Evolutionary conservation across 2,113 vertebrate genomes (phyloP).

Genomic region (Anhinga anhinga): DNA sequence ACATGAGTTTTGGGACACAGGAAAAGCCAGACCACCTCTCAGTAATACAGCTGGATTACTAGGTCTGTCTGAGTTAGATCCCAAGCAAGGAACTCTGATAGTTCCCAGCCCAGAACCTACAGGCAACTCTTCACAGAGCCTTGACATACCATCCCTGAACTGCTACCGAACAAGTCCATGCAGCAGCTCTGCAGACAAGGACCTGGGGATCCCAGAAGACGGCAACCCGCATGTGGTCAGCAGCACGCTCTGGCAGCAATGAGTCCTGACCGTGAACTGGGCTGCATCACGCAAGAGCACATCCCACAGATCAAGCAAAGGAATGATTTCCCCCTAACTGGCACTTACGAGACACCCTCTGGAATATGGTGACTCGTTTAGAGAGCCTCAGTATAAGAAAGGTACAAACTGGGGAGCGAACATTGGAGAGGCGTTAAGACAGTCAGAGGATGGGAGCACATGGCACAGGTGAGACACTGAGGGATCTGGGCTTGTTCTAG

Average conservation of each 20-base stretch:
- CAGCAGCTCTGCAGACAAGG: not conserved
- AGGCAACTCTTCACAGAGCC: not conserved
- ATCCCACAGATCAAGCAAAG: not conserved
- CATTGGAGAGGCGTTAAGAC: too few species aligned
- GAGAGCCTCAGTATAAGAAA: not conserved
- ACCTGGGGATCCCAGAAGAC: not conserved
- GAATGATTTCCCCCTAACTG: not conserved
- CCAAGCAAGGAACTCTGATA: not conserved
- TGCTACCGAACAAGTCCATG: rapidly evolving
- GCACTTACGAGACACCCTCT: not conserved
- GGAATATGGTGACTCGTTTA: not conserved
- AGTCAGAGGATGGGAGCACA: not conserved
- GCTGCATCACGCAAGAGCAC: not conserved
- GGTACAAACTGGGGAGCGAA: not conserved
- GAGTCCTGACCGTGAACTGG: not conserved
- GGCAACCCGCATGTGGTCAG: not conserved
- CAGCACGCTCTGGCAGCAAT: not conserved
- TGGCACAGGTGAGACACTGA: not conserved
- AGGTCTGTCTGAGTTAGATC: not conserved
- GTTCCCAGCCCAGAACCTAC: not conserved
- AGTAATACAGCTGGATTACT: not conserved
- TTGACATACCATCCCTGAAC: not conserved
- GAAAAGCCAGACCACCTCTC: not conserved
- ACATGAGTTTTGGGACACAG: not conserved
- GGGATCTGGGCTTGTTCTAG: not conserved